Percentiles rank a stretch among this genome's conserved stretches.
Evolutionary conservation across 2,113 vertebrate genomes (phyloP).

Genomic region (Protobothrops flavoviridis): DNA sequence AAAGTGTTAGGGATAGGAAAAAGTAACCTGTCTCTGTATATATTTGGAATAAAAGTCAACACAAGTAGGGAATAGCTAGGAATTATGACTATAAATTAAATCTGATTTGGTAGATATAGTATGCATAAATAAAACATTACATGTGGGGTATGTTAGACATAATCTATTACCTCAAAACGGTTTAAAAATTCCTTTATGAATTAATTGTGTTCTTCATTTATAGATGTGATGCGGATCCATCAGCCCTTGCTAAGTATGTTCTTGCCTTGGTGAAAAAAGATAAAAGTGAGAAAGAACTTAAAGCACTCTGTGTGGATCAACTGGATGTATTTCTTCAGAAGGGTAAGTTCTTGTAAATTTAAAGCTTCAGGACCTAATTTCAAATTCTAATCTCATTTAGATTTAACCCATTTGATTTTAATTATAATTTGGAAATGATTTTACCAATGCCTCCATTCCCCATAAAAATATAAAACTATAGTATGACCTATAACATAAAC

Average conservation of each 20-base stretch:
- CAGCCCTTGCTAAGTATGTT: constrained; percentile 97
- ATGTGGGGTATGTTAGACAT: not conserved
- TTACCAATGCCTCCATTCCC: not conserved
- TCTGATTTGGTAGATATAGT: not conserved
- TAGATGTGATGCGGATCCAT: constrained; percentile 98
- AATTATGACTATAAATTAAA: not conserved
- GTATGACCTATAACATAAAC: not conserved
- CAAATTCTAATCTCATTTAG: not conserved
- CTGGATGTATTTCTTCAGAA: constrained; percentile 99
- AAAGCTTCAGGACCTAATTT: constrained; percentile 3
- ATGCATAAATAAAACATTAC: not conserved
- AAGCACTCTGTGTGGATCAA: constrained; percentile 97
- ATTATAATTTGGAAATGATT: not conserved
- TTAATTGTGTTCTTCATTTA: constrained; percentile 15
- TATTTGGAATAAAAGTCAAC: not conserved
- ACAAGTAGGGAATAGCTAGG: not conserved
- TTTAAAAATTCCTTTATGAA: not conserved
- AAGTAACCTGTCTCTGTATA: not conserved
- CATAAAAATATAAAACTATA: not conserved
- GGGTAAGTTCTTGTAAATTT: constrained; percentile 70
- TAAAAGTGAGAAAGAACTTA: constrained; percentile 95
- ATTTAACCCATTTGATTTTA: not conserved
- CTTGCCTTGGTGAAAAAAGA: constrained; percentile 98
- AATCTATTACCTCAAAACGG: not conserved
- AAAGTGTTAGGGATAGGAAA: not conserved